Conservation (phyloP, 2,888 invertebrate species). For the Apoda limacodes region DNA sequence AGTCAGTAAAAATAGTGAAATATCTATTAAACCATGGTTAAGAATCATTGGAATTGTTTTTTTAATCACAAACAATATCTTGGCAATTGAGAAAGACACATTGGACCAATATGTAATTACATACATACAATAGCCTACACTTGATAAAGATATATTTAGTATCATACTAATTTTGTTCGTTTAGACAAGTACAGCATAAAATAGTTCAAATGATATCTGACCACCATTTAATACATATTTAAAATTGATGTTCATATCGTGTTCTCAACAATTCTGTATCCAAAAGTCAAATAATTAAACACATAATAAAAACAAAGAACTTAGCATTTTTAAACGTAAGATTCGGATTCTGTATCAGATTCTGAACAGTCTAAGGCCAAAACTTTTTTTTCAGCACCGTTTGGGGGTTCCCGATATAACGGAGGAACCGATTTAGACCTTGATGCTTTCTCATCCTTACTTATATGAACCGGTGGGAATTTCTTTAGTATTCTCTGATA, state of each 20-base stretch:
- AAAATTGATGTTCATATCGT: slow-evolving; percentile 1
- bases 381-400: slow-evolving; percentile 42
- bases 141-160: too few relatives aligned
- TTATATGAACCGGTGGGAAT: slow-evolving; percentile 74
- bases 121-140: too few relatives aligned
- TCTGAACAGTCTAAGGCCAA: slow-evolving; percentile 57
- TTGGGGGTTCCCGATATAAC: slow-evolving; percentile 52
- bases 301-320: slow-evolving; percentile 22
- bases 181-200: neutral
- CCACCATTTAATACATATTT: slow-evolving; percentile 1
- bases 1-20: too few relatives aligned
- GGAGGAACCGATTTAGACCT: slow-evolving; percentile 61
- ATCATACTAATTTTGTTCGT: too few relatives aligned
- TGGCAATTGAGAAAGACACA: too few relatives aligned
- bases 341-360: slow-evolving; percentile 65
- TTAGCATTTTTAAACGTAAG: slow-evolving; percentile 51
- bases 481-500: slow-evolving; percentile 68
- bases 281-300: slow-evolving; percentile 21
- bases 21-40: too few relatives aligned
- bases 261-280: too few relatives aligned
- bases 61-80: too few relatives aligned
- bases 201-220: slow-evolving; percentile 1
- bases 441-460: slow-evolving; percentile 64
- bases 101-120: too few relatives aligned
- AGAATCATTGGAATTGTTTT: too few relatives aligned